These are phyloP conservation scores for Euura lappo DNA, from an alignment of 1,140 invertebrate genomes.

Conservation along the genomic window DNA sequence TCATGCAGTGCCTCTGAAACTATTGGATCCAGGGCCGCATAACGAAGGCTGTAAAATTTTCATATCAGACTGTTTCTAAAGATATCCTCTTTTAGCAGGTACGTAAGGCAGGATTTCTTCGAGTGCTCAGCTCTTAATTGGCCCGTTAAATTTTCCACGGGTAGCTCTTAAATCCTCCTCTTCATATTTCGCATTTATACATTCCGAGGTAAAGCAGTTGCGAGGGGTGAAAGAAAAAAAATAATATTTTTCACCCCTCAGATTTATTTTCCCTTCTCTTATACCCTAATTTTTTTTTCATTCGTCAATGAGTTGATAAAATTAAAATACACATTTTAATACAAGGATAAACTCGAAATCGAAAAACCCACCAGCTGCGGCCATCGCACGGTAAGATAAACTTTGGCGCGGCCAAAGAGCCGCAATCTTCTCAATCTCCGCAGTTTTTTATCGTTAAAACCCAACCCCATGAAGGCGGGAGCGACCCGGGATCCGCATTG, in stretches of 20 bases:
- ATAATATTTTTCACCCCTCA: not conserved
- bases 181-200: too few species aligned
- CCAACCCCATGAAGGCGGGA: constrained; percentile 61
- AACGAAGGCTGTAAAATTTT: not conserved
- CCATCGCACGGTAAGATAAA: constrained; percentile 68
- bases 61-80: too few species aligned
- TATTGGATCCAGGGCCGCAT: too few species aligned
- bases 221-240: too few species aligned
- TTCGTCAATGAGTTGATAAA: too few species aligned
- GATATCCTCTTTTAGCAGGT: not conserved
- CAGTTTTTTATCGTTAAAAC: constrained; percentile 66
- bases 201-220: too few species aligned
- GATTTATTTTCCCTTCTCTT: too few species aligned
- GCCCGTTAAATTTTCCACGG: not conserved
- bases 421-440: constrained; percentile 65
- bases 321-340: not conserved
- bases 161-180: not conserved
- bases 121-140: too few species aligned
- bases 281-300: too few species aligned
- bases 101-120: not conserved
- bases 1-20: too few species aligned
- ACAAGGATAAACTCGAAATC: not conserved
- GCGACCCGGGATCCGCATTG: constrained; percentile 58
- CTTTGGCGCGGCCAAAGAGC: constrained; percentile 69
- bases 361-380: constrained; percentile 63